A percentile compares a stretch with the other conserved stretches of the same genome.
phyloP scores from a whole-genome alignment of 2,797 vertebrate genomes.

The Gouania willdenowi region DNA sequence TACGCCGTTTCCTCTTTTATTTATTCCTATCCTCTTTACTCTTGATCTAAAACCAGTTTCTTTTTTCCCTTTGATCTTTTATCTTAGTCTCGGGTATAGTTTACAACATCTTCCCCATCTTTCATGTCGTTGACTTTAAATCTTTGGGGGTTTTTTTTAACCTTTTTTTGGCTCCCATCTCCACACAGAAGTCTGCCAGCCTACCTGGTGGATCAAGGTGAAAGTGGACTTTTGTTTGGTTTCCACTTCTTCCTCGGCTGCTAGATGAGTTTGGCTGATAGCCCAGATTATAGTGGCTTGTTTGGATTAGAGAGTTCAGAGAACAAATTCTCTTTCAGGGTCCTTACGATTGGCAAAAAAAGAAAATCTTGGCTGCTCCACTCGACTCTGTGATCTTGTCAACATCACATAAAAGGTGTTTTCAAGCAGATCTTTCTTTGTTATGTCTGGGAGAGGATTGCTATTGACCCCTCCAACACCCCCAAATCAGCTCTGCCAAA shows the following conservation, averaged over 20 bases:
- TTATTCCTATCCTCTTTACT: conserved; percentile 7
- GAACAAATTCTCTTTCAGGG: conserved; percentile 16
- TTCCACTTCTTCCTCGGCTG: conserved; percentile 57
- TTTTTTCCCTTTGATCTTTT: conserved; percentile 47
- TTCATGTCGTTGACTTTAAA: conserved; percentile 65
- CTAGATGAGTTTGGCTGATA: conserved; percentile 66
- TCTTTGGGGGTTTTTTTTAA: too few relatives aligned
- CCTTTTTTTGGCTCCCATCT: conserved; percentile 39
- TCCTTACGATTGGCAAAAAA: conserved; percentile 37
- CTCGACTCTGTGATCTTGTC: conserved; percentile 50
- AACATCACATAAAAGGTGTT: conserved; percentile 50
- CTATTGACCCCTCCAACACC: conserved; percentile 34
- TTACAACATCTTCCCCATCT: conserved; percentile 46
- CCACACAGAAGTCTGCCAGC: conserved; percentile 37
- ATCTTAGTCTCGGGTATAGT: conserved; percentile 49
- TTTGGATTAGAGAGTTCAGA: conserved; percentile 70
- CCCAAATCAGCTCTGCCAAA: conserved; percentile 30
- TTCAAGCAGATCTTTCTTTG: conserved; percentile 35
- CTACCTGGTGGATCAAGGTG: conserved; percentile 64
- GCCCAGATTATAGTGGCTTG: conserved; percentile 63
- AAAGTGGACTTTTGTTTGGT: conserved; percentile 73
- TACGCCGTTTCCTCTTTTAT: conserved; percentile 5
- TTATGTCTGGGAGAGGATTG: conserved; percentile 57
- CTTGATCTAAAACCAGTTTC: conserved; percentile 30
- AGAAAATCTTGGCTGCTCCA: conserved; percentile 38